A percentile compares a stretch with the other conserved stretches of the same genome.
phyloP scores from a whole-genome alignment of 2,113 vertebrate species.

The Cyprinus carpio region DNA sequence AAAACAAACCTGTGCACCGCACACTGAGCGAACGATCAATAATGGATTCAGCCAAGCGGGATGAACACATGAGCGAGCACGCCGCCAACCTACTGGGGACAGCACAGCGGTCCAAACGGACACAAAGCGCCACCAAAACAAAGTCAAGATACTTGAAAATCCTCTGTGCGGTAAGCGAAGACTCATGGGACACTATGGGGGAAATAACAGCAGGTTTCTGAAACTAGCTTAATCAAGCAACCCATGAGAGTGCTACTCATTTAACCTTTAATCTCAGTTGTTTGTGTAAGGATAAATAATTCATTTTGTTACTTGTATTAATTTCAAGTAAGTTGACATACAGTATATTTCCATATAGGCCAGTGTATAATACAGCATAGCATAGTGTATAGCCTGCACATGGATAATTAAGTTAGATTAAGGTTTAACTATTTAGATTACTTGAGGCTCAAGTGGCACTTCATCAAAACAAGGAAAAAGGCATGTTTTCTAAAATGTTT shows the following conservation, averaged over 20 bases:
- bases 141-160: slow-evolving; percentile 60
- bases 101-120: slow-evolving; percentile 58
- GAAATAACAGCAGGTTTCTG: background rate
- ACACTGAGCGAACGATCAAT: background rate
- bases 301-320: background rate
- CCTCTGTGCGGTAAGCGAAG: slow-evolving; percentile 66
- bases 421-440: no score
- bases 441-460: background rate
- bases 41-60: slow-evolving; percentile 67
- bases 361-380: background rate
- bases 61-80: slow-evolving; percentile 59
- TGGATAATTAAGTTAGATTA: background rate
- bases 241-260: background rate
- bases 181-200: background rate
- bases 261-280: background rate
- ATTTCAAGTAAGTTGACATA: background rate
- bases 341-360: background rate
- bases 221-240: slow-evolving; percentile 1
- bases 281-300: background rate
- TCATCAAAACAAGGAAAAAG: background rate
- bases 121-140: slow-evolving; percentile 10
- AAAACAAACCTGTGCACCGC: background rate
- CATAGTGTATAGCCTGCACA: background rate
- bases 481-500: background rate
- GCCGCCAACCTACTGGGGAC: slow-evolving; percentile 61